Conservation (phyloP, 2,113 vertebrate genomes). For the Glaucidium brasilianum region DNA sequence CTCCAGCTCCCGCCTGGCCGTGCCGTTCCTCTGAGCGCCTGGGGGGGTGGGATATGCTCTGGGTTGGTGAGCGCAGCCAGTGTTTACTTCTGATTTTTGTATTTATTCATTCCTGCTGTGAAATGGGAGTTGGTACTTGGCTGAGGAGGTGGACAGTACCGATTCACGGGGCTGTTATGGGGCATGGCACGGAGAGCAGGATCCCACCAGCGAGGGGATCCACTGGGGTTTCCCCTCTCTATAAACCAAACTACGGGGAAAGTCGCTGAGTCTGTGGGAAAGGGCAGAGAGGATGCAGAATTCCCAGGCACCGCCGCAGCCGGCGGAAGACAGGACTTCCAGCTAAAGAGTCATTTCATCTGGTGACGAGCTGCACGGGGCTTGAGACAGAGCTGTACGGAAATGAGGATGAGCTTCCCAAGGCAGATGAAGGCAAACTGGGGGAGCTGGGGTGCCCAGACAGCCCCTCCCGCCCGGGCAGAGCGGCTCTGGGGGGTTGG, state of each 20-base stretch:
- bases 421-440: rapidly evolving
- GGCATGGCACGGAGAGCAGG: neutral
- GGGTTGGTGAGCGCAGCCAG: neutral
- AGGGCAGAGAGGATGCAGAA: neutral
- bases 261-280: rapidly evolving
- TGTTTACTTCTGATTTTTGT: neutral
- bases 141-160: neutral
- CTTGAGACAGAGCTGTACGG: neutral
- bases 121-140: neutral
- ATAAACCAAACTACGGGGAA: neutral
- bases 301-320: neutral
- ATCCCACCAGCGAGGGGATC: neutral
- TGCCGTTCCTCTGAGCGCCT: neutral
- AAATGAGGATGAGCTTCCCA: neutral
- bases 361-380: neutral
- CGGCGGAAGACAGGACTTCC: neutral
- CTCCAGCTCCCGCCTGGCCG: neutral
- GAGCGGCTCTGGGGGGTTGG: neutral
- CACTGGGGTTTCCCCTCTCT: neutral
- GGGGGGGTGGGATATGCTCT: neutral
- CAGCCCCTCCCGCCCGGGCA: neutral
- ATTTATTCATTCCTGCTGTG: neutral
- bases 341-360: neutral
- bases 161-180: neutral
- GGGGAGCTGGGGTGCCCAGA: neutral